phyloP scores from a whole-genome alignment of 2,113 vertebrate genomes.

The Brachyhypopomus occidentalis region DNA sequence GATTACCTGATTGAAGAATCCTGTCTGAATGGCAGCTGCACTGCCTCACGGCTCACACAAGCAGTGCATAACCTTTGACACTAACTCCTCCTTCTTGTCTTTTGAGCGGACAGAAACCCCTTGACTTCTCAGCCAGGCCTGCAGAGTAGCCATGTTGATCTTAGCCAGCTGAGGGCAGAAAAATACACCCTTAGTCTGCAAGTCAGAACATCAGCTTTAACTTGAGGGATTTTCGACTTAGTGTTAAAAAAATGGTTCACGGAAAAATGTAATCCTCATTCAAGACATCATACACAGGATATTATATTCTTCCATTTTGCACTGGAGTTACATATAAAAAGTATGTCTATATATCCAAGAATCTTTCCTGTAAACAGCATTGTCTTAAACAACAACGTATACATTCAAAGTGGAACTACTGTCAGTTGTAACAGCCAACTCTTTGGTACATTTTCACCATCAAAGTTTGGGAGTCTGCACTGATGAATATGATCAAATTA shows the following conservation, averaged over 20 bases:
- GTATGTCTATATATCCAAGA: too few species aligned
- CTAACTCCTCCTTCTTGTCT: constrained; percentile 72
- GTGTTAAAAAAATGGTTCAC: neutral
- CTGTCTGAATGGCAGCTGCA: neutral
- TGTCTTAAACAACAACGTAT: too few species aligned
- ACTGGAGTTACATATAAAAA: too few species aligned
- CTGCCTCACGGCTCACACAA: constrained; percentile 62
- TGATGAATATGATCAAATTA: too few species aligned
- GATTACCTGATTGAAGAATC: constrained; percentile 31
- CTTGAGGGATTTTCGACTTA: neutral
- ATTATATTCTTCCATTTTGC: too few species aligned
- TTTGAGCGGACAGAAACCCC: constrained; percentile 60
- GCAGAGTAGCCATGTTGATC: constrained; percentile 62
- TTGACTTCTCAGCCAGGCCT: constrained; percentile 66
- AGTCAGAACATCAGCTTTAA: neutral
- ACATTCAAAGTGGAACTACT: too few species aligned
- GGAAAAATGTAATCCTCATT: too few species aligned
- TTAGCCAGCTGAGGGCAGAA: constrained; percentile 63
- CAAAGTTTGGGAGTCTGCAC: too few species aligned
- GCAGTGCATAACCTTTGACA: constrained; percentile 71
- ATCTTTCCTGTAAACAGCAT: too few species aligned
- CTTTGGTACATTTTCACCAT: too few species aligned
- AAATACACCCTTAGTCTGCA: neutral
- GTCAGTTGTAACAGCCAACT: too few species aligned
- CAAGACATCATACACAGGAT: too few species aligned